Evolutionary conservation across 2,797 vertebrate genomes (phyloP).

Genomic region (Pseudomugil gertrudae): DNA sequence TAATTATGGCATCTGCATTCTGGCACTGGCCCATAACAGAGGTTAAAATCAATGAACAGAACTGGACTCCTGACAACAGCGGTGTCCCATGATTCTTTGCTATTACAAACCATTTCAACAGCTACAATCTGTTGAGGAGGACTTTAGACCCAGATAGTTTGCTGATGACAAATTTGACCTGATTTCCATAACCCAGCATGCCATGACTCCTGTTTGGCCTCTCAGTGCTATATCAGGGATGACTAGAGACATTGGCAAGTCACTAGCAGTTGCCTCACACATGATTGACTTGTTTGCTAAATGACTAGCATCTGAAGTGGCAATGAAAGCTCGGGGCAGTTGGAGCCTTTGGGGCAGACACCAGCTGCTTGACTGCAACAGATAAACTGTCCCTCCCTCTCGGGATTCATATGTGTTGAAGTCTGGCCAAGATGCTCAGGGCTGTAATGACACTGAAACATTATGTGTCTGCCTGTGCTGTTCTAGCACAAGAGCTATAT

Average conservation of each 20-base stretch:
- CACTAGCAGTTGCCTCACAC: constrained; percentile 68
- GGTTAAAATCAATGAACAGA: constrained; percentile 25
- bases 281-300: constrained; percentile 83
- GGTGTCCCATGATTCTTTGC: constrained; percentile 30
- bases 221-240: constrained; percentile 50
- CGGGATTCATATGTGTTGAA: constrained; percentile 60
- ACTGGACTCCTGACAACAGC: constrained; percentile 30
- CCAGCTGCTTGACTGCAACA: constrained; percentile 73
- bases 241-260: constrained; percentile 55
- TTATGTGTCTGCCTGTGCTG: constrained; percentile 55
- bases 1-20: constrained; percentile 12
- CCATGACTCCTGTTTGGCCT: constrained; percentile 53
- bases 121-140: constrained; percentile 43
- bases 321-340: constrained; percentile 60
- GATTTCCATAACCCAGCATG: constrained; percentile 66
- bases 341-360: constrained; percentile 68
- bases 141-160: constrained; percentile 61
- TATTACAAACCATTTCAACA: constrained; percentile 41
- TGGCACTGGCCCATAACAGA: neutral
- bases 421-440: constrained; percentile 62
- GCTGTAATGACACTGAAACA: constrained; percentile 65
- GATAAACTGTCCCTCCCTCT: constrained; percentile 67
- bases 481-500: constrained; percentile 40
- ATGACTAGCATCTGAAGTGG: constrained; percentile 71
- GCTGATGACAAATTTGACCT: constrained; percentile 72